A percentile compares a stretch with the other conserved stretches of the same genome.
Conservation (phyloP, 2,113 vertebrate genomes). For the Mustelus asterias region DNA sequence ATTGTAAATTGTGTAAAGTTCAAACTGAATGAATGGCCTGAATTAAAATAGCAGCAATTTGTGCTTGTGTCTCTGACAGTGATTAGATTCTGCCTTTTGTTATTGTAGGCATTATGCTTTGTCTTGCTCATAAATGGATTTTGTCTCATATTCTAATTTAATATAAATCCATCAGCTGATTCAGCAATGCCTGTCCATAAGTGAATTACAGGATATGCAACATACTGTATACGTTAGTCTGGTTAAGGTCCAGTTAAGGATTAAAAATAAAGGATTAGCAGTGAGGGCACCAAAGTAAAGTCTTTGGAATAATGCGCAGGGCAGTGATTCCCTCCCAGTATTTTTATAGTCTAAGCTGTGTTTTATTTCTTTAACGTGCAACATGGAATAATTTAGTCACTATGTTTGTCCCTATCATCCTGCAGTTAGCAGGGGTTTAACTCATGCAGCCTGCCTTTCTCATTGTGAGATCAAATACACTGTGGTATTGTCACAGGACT, state of each 20-base stretch:
- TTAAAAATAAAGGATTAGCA: background rate
- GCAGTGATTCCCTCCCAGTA: background rate
- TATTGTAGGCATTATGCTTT: background rate
- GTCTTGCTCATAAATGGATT: conserved; percentile 9
- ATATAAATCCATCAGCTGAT: conserved; percentile 25
- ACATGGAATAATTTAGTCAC: background rate
- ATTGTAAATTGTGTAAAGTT: conserved; percentile 31
- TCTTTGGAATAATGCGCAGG: background rate
- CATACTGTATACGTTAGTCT: background rate
- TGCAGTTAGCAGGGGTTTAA: background rate
- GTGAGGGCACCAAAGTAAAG: background rate
- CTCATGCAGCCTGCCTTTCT: background rate
- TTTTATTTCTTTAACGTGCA: background rate
- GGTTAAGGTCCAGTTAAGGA: background rate
- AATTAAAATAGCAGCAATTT: conserved; percentile 19
- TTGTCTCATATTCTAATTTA: conserved; percentile 4
- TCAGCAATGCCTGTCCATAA: background rate
- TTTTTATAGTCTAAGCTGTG: background rate
- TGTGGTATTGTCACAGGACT: too few species aligned
- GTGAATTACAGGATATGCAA: background rate
- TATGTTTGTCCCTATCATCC: background rate
- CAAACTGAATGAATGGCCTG: conserved; percentile 6
- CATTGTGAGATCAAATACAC: background rate
- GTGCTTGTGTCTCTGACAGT: background rate
- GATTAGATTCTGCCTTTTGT: conserved; percentile 24